These are phyloP conservation scores for Arctocebus calabarensis DNA, from an alignment of 2,797 vertebrate species.

Conservation along the genomic window DNA sequence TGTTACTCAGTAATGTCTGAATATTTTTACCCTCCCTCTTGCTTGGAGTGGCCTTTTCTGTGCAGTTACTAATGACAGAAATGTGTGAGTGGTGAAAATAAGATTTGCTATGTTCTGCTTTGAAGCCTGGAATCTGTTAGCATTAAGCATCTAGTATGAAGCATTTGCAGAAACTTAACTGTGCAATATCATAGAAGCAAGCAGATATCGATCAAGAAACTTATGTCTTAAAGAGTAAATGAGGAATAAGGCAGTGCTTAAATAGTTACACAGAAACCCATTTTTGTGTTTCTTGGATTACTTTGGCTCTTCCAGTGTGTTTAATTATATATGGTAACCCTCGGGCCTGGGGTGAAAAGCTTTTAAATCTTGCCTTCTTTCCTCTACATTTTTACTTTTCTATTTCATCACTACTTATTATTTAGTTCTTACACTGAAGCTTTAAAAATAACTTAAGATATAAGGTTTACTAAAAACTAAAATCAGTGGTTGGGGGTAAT, in stretches of 20 bases:
- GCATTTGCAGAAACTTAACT: slow-evolving; percentile 69
- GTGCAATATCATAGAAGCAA: slow-evolving; percentile 71
- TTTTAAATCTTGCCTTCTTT: slow-evolving; percentile 42
- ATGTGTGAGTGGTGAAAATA: slow-evolving; percentile 74
- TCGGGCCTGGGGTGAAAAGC: slow-evolving; percentile 55
- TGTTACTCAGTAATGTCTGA: slow-evolving; percentile 85
- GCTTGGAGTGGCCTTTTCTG: slow-evolving; percentile 75
- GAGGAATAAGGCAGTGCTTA: slow-evolving; percentile 70
- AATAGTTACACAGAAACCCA: slow-evolving; percentile 80
- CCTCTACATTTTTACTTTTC: neutral
- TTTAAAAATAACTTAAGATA: slow-evolving; percentile 64
- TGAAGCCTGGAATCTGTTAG: slow-evolving; percentile 74
- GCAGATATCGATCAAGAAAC: slow-evolving; percentile 70
- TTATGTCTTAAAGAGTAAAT: slow-evolving; percentile 61
- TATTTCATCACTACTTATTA: neutral
- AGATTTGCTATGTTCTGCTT: slow-evolving; percentile 80
- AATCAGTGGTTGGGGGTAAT: slow-evolving; percentile 25
- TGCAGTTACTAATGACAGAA: slow-evolving; percentile 81
- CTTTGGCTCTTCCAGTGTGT: slow-evolving; percentile 69
- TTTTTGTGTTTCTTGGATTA: slow-evolving; percentile 73
- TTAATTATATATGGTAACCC: slow-evolving; percentile 26
- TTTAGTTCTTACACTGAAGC: slow-evolving; percentile 61
- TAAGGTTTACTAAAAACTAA: slow-evolving; percentile 29
- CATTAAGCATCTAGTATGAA: slow-evolving; percentile 70
- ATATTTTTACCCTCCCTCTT: slow-evolving; percentile 51